Percentiles rank a stretch among this genome's conserved stretches.
Evolutionary conservation across 2,888 invertebrate species (phyloP).

Genomic region (Synanthedon tipuliformis): DNA sequence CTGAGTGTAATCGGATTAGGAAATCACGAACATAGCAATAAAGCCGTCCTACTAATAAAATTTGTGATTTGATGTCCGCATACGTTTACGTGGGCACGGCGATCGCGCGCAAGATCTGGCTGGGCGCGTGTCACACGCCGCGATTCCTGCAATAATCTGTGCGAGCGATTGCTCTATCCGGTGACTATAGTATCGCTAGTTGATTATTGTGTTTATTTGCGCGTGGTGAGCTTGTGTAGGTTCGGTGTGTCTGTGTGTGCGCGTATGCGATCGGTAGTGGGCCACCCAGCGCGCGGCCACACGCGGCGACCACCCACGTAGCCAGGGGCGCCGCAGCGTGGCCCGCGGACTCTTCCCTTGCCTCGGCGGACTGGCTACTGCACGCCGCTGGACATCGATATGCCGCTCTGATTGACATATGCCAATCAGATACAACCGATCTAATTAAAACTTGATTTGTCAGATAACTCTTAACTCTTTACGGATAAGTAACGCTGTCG

Average conservation of each 20-base stretch:
- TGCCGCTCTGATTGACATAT: constrained; percentile 37
- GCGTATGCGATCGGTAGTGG: constrained; percentile 51
- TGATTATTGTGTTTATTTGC: constrained; percentile 69
- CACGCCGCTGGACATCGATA: constrained; percentile 26
- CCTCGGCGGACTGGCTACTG: constrained; percentile 9
- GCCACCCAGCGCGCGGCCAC: constrained; percentile 68
- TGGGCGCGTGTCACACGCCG: constrained; percentile 50
- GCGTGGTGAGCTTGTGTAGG: constrained; percentile 48
- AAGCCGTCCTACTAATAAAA: constrained; percentile 13
- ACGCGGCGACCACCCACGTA: constrained; percentile 66
- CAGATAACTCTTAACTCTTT: constrained; percentile 2
- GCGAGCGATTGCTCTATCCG: constrained; percentile 63
- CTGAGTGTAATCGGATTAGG: constrained; percentile 29
- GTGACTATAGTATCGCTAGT: constrained; percentile 68
- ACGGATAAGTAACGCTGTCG: no score
- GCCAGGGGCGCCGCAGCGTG: constrained; percentile 51
- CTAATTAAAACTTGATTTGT: constrained; percentile 30
- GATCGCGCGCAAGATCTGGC: not conserved
- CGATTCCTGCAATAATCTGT: constrained; percentile 50
- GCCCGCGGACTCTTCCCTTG: constrained; percentile 30
- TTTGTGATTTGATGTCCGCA: constrained; percentile 24
- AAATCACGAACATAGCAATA: constrained; percentile 22
- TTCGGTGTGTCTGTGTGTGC: constrained; percentile 41
- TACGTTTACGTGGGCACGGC: constrained; percentile 9
- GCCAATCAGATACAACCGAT: constrained; percentile 27